Evolutionary conservation across 2,797 vertebrate species (phyloP), one percentile per base, ranked within the genome.

Genomic region (Sebastolobus alascanus): DNA sequence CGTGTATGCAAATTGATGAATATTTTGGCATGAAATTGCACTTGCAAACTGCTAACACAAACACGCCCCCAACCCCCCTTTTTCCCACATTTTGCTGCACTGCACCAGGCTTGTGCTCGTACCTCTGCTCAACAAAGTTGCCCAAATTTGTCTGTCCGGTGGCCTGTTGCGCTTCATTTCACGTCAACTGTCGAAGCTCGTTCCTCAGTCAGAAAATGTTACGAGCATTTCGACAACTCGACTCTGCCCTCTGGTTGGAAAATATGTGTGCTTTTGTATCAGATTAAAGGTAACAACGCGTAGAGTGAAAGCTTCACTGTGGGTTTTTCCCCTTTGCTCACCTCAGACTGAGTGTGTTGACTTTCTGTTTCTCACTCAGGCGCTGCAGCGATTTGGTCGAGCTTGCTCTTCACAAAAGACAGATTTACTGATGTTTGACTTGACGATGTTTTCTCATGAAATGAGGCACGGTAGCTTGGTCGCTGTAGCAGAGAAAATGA

Each of bases 271-370:
- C 27, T 37, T 58, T 61, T 55, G 9, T 12, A 18, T 65, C 9
- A 52, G 29, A 50, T 56, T 54, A 40, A 65, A 73, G 2, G 9
- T 13, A 43, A 35, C 52, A 0, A 3, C 9, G 4, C 40, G 66
- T 22, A 38, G 25, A 38, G 50, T 33, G 46, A 68, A 67, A 56
- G 25, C 33, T 25, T 14, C 38, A 40, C 25, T 38, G 29, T 50
- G 29, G 31, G 29, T 82, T 79, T 58, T 69, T 25, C 25, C 5
- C 33, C 37, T 61, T 35, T 55, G 37, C 46, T 68, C 27, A 66
- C 27, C 10, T 77, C 9, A 43, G 20, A 72, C 1, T 3, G 9
- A 67, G 16, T 33, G 12, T 68, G 40, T 60, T 67, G 60, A 69
- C 38, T 61, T 58, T 61, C 12, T 52, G 13, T 40, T 73, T 58